Evolutionary conservation across 2,113 vertebrate genomes (phyloP), one percentile per base, ranked within the genome.

Genomic region (Chloropsis hardwickii): DNA sequence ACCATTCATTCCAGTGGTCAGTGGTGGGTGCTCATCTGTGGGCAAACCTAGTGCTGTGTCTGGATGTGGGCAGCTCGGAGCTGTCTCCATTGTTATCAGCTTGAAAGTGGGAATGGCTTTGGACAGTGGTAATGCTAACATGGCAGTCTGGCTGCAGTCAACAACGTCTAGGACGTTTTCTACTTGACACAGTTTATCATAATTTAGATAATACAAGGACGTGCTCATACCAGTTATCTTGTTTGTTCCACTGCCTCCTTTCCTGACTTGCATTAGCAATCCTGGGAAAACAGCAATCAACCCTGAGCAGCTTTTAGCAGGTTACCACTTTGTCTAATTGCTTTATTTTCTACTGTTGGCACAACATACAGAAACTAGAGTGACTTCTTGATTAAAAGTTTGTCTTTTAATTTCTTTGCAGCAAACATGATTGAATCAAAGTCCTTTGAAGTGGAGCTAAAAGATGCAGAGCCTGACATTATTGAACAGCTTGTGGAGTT

Each of bases 341-440:
- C 56, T 79, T 91, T 58, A 66, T 88, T 92, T 88, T 90, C 50
- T 85, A 6, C 50, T 61, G 8, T 57, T 92, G 64, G 79, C 37
- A 53, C 84, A 81, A 79, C 0, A 2, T 83, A 23, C 18, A 64
- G 4, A 79, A 60, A 61, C 33, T 51, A 5, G 23, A 74, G 53
- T 61, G 42, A 22, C 22, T 66, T 86, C 33, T 47, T 94, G 40
- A 88, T 91, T 77, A 33, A 44, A 28, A 74, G n/a, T 90, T 89
- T 94, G 28, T 86, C 21, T 94, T 66, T 88, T 95, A 51, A 91
- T 92, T 58, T 88, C 57, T 86, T 96, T 94, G 82, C 96, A 99
- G 99, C 99, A 90, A 99, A 99, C 97, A 99, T 99, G 99, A 98
- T 99, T 97, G 99, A 99, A 97, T 99, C 99, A 14, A 99, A 98